phyloP scores from a whole-genome alignment of 2,113 vertebrate genomes.

The Melanocharis versteri region DNA sequence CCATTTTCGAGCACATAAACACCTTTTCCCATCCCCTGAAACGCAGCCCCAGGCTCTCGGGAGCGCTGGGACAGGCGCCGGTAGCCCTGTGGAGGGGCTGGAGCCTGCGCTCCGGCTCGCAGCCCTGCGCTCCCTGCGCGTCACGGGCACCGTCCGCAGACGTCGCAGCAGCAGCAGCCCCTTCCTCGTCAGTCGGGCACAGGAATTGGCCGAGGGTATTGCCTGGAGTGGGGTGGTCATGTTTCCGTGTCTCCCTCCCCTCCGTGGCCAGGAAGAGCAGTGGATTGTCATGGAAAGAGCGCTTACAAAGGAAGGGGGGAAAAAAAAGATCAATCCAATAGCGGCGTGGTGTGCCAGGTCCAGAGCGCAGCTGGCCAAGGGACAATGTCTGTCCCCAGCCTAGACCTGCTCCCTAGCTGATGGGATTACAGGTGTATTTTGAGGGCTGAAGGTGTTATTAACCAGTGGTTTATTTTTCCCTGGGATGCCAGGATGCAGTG shows the following conservation, averaged over 20 bases:
- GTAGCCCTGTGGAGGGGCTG: not conserved
- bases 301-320: not conserved
- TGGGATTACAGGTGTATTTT: not conserved
- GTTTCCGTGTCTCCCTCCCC: rapidly evolving
- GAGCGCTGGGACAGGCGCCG: not conserved
- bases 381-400: not conserved
- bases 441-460: not conserved
- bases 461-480: not conserved
- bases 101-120: not conserved
- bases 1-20: not conserved
- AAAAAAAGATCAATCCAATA: rapidly evolving
- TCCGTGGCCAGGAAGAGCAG: not conserved
- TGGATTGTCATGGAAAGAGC: not conserved
- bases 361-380: rapidly evolving
- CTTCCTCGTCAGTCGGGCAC: rapidly evolving
- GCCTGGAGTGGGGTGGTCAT: not conserved
- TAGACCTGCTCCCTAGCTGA: rapidly evolving
- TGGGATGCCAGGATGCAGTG: not conserved
- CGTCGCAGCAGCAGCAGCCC: not conserved
- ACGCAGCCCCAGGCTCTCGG: not conserved
- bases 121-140: not conserved
- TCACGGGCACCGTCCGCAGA: rapidly evolving
- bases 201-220: not conserved
- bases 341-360: not conserved
- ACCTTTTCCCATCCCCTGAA: not conserved